These are phyloP conservation scores for Ctenomys sociabilis DNA, from an alignment of 2,113 vertebrate species.

Conservation along the genomic window DNA sequence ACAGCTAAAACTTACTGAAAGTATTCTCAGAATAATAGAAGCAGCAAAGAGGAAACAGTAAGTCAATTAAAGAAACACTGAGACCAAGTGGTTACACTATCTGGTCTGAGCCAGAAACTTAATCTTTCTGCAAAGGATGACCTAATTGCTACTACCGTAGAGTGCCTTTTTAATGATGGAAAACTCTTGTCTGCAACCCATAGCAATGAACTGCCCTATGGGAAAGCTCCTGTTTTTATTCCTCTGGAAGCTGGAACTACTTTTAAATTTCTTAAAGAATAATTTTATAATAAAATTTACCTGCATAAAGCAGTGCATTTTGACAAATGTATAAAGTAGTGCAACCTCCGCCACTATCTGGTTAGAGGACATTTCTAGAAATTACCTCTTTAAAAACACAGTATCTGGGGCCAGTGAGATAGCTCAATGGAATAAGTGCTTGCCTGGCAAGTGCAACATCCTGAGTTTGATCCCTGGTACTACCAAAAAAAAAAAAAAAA, in stretches of 20 bases:
- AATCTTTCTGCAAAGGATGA: slow-evolving; percentile 59
- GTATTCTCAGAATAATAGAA: slow-evolving; percentile 43
- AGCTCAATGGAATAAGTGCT: too few species aligned
- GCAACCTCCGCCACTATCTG: background rate
- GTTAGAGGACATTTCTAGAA: background rate
- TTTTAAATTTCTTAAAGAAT: slow-evolving; percentile 39
- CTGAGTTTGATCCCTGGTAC: too few species aligned
- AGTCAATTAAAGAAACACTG: slow-evolving; percentile 67
- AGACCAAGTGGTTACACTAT: slow-evolving; percentile 62
- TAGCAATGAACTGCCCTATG: background rate
- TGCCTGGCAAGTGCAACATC: too few species aligned
- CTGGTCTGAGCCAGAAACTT: slow-evolving; percentile 60
- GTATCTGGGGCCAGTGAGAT: background rate
- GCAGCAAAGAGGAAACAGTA: slow-evolving; percentile 61
- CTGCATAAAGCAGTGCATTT: background rate
- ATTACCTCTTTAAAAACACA: background rate
- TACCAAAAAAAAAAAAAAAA: too few species aligned
- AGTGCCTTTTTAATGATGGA: slow-evolving; percentile 31
- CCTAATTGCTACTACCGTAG: slow-evolving; percentile 25
- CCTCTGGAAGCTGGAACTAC: slow-evolving; percentile 5
- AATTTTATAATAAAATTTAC: slow-evolving; percentile 40
- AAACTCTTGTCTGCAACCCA: background rate
- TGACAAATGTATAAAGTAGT: background rate
- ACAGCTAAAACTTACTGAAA: slow-evolving; percentile 65
- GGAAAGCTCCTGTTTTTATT: background rate